Percentiles rank a stretch among this genome's conserved stretches.
phyloP scores from a whole-genome alignment of 2,797 vertebrate genomes.

The Anabacerthia variegaticeps region DNA sequence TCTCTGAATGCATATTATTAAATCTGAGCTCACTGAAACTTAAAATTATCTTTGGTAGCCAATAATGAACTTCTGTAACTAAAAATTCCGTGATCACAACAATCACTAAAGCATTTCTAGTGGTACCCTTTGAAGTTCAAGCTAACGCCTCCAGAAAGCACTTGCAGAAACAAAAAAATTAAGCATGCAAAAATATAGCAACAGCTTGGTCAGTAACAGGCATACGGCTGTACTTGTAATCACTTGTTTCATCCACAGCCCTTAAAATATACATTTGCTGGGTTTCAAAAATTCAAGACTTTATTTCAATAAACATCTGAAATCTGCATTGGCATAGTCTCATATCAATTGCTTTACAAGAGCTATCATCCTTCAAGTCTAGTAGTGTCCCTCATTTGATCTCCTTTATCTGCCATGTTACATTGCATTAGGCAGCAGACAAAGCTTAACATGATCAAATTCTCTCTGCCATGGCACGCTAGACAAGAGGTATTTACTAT shows the following conservation, averaged over 20 bases:
- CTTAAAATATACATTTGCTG: constrained; percentile 21
- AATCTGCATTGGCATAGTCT: constrained; percentile 43
- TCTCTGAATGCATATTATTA: not conserved
- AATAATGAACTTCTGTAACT: not conserved
- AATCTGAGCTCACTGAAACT: not conserved
- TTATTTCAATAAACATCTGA: constrained; percentile 32
- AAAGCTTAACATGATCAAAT: constrained; percentile 45
- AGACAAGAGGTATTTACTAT: constrained; percentile 30
- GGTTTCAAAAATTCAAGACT: constrained; percentile 36
- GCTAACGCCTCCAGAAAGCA: not conserved
- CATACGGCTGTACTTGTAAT: not conserved
- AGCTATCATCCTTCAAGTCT: constrained; percentile 59
- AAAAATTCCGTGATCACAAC: not conserved
- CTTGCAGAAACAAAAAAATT: not conserved
- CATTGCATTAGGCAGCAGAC: constrained; percentile 67
- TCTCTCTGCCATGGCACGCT: not conserved
- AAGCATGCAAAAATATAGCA: not conserved
- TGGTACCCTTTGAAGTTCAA: not conserved
- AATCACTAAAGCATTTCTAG: not conserved
- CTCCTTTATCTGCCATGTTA: constrained; percentile 56
- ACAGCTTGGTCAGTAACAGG: not conserved
- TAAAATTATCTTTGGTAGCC: not conserved
- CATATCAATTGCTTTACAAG: constrained; percentile 49
- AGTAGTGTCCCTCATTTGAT: constrained; percentile 42
- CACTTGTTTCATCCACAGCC: not conserved